Evolutionary conservation across 2,888 invertebrate genomes (phyloP).

Genomic region (Rhogogaster chlorosoma): DNA sequence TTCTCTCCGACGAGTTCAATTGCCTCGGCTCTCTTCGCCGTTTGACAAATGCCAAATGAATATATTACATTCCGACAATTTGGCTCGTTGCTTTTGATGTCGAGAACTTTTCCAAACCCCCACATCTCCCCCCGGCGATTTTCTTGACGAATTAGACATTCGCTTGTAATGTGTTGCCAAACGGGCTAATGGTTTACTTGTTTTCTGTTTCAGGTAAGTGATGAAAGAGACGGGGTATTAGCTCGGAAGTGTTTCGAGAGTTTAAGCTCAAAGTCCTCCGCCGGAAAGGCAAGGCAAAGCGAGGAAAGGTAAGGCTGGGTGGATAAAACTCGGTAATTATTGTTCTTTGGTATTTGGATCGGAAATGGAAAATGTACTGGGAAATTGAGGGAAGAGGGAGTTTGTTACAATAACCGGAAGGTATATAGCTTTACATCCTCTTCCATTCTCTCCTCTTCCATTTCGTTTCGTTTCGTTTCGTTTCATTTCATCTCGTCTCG

Average conservation of each 20-base stretch:
- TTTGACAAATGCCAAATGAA: not conserved
- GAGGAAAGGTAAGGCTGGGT: not conserved
- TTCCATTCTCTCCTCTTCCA: constrained; percentile 9
- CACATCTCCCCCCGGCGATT: not conserved
- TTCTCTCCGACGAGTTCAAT: not conserved
- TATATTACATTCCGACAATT: not conserved
- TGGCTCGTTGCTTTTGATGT: not conserved
- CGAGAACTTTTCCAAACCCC: not conserved
- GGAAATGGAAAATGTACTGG: constrained; percentile 4
- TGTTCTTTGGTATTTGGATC: constrained; percentile 1
- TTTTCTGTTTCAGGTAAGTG: constrained; percentile 18
- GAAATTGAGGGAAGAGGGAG: constrained; percentile 7
- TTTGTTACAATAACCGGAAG: constrained; percentile 27
- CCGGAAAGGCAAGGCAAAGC: not conserved
- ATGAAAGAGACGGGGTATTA: not conserved
- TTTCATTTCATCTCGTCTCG: not conserved
- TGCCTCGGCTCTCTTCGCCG: not conserved
- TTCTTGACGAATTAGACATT: not conserved
- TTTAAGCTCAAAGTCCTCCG: constrained; percentile 2
- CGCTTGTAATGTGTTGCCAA: not conserved
- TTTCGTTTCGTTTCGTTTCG: constrained; percentile 22
- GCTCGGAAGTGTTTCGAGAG: not conserved
- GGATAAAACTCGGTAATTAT: not conserved
- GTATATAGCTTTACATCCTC: not conserved
- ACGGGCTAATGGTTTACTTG: not conserved